Conservation (phyloP, 2,888 invertebrate species). For the Drosophila mercatorum region DNA sequence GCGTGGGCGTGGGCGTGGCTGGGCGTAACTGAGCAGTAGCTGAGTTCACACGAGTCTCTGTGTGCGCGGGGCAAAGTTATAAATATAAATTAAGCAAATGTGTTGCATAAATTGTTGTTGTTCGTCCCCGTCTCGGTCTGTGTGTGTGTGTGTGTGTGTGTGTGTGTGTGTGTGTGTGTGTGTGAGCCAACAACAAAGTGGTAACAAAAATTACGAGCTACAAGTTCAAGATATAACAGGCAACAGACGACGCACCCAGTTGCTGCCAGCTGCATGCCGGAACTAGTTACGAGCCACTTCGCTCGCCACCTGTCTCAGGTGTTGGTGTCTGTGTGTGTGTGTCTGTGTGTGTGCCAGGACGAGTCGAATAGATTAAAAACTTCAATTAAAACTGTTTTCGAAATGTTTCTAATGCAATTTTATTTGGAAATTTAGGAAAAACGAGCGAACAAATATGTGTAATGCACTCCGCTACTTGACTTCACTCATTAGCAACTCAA, state of each 20-base stretch:
- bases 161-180: conserved; percentile 34
- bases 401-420: background rate
- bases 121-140: conserved; percentile 35
- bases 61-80: conserved; percentile 64
- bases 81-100: conserved; percentile 81
- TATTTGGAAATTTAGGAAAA: background rate
- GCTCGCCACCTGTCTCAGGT: background rate
- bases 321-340: too few species aligned
- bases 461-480: background rate
- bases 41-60: conserved; percentile 46
- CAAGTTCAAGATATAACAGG: conserved; percentile 50
- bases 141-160: conserved; percentile 16
- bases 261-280: conserved; percentile 14
- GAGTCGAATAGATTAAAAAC: background rate
- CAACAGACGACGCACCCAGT: conserved; percentile 22
- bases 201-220: conserved; percentile 70
- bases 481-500: background rate
- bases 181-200: conserved; percentile 53
- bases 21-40: conserved; percentile 24
- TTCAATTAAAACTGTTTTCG: background rate
- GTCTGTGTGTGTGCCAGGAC: too few species aligned
- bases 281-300: background rate
- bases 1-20: background rate
- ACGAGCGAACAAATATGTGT: too few species aligned
- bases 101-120: conserved; percentile 75